Base-by-base conservation (phyloP, 2,888 invertebrate genomes). In the Amphipyra berbera region DNA sequence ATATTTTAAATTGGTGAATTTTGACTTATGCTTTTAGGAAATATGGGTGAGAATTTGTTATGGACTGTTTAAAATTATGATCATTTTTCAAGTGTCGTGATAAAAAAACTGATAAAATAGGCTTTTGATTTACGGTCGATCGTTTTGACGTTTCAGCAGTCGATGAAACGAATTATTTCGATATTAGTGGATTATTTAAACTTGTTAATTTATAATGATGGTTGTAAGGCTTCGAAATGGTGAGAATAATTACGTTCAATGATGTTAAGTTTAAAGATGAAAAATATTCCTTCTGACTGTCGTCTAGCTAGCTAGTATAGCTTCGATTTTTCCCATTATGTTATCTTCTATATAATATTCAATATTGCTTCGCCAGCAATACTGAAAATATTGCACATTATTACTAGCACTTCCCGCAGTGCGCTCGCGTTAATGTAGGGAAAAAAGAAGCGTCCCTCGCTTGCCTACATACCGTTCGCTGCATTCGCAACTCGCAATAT, bases 41-140 rank as follows among this genome's bases (percentile, higher is more conserved):
- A 12, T 6, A 27, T 41, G 41, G 44, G n/a, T 41, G 21, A 7
- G 10, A 60, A 47, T 53, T 59, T 13, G 10, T 56, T 56, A 56
- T 60, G 21, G 21, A 44, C 55, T 57, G 57, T 54, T 53, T 50
- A 10, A 60, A 63, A 57, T 63, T 27, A 69, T 63, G 57, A 63
- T 15, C 1, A 2, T 9, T 44, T 37, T 48, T 40, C 15, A 27
- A 21, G 2, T 15, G 0, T 10, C 9, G 15, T 42, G 9, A 9
- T 9, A 4, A 10, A 37, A 37, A n/a, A n/a, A n/a, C n/a, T n/a
- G 33, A 9, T 9, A 2, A 8, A 33, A 33, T 9, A 6, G 3
- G 9, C 6, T 33, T 9, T 33, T 33, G 33, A 33, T 33, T 6
- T 33, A 6, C 33, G 33, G 33, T 33, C 33, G 33, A 33, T 8